Evolutionary conservation across 2,797 vertebrate species (phyloP), one percentile per base, ranked within the genome.

Genomic region (Macrochelys suwanniensis): DNA sequence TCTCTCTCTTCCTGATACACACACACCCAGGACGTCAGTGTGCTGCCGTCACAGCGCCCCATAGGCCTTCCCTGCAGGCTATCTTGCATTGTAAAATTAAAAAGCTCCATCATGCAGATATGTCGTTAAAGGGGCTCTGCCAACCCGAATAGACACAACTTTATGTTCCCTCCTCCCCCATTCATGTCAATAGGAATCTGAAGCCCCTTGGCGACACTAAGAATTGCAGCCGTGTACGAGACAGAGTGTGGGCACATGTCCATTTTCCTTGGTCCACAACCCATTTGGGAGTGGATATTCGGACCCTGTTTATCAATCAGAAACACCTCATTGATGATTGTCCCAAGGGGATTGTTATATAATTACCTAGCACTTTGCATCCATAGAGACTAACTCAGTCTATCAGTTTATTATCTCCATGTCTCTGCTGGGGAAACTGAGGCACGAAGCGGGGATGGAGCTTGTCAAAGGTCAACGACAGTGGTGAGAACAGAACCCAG

Each of bases 161-260:
- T 45, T 13, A 76, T 7, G 11, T 26, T 47, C 37, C 13, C 6
- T 47, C 42, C 42, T 47, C 12, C 71, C 25, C 42, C 33, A 17
- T 47, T 28, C 7, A 23, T 85, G 96, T 94, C 59, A 59, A 94
- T 89, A 93, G 89, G 83, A 96, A 86, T 88, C 83, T 50, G 79
- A 94, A 68, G 89, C 87, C 81, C 79, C 76, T 82, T 61, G 89
- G 76, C 68, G 85, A 79, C 80, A 90, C 79, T 68, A 45, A 23
- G n/a, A 37, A 37, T 71, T 37, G 23, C 65, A 37, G 65, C 65
- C n/a, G 11, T 5, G n/a, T 42, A 37, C 23, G n/a, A 71, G n/a
- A 23, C 19, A 37, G 61, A 9, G 9, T 37, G n/a, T 71, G n/a
- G 6, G 65, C 8, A 9, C 19, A 3, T n/a, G 19, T 37, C 33